Evolutionary conservation across 1,140 invertebrate genomes (phyloP), one percentile per base, ranked within the genome.

Genomic region (Drosophila mauritiana): DNA sequence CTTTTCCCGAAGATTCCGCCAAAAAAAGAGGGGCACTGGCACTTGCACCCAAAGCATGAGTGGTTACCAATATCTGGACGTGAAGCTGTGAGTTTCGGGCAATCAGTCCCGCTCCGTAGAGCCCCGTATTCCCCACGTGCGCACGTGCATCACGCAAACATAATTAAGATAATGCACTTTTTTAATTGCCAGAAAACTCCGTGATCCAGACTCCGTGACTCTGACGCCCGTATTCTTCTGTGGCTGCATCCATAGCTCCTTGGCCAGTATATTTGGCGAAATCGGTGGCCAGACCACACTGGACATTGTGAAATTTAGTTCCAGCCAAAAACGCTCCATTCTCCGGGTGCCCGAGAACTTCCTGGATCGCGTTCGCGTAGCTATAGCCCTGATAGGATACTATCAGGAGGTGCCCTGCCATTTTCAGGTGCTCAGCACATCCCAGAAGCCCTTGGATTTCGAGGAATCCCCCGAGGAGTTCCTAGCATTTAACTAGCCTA

Each of bases 291-390:
- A 93, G 53, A 91, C 93, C 31, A 82, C 79, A 13, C 82, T 96
- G 34, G 94, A 95, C 61, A 78, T 96, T 25, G 69, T 96, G 0
- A 95, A 94, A 75, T 95, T 94, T 58, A 92, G 94, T 80, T 59
- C 89, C 1, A 12, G 67, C 0, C 83, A 91, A 12, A 80, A 74
- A 27, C 92, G 94, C 63, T 95, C 93, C 22, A 92, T 96, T 17
- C 37, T 95, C 52, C 92, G 94, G 42, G 95, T 95, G 45, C 88
- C 94, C 1, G 91, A 92, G 34, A 80, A 93, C n/a, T 92, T 92
- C 55, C 94, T 94, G 64, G 92, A 94, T 10, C 94, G 94, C 72
- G 76, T 95, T 3, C 92, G 94, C 61, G 93, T 93, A 25, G 94
- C 94, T 15, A 91, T 96, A 20, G 93, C 94, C 1, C 77, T 95